Base-by-base conservation (phyloP, 2,113 vertebrate species). In the Ctenodactylus gundi region DNA sequence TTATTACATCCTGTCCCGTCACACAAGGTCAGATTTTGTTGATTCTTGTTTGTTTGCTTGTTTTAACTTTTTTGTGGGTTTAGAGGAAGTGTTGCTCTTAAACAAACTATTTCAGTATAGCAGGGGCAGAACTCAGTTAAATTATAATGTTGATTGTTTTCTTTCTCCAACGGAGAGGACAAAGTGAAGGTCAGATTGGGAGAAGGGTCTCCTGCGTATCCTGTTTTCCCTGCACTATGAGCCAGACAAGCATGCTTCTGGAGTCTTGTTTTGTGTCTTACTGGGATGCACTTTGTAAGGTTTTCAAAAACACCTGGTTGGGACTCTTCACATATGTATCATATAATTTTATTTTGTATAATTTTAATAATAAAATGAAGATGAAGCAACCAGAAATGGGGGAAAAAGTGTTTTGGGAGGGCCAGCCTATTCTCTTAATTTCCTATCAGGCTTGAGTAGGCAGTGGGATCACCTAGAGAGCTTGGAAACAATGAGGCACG, bases 281-380 rank as follows among this genome's bases (percentile, higher is more conserved):
- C 55, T 44, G 6, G 85, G 57, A 39, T 25, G 2, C 29, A 7
- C 23, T 88, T 67, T 21, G 31, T 5, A 10, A 87, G 64, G 44
- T 73, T 85, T 92, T 78, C 44, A 21, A 60, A 89, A 67, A 85
- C 11, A 70, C 70, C n/a, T 85, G 39, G 9, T 36, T 94, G 94
- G 18, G 15, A 21, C 46, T 84, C 51, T 68, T 94, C 76, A 70
- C 1, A 29, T 0, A 1, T 49, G 78, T 23, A 65, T 36, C 44
- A 1, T 83, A 70, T 75, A 44, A n/a, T n/a, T 80, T 76, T 72
- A 53, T 75, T 41, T 90, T 75, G 20, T 39, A 49, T 75, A 15
- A 10, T 75, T 87, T 67, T 76, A 58, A 34, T 80, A 65, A 70
- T 53, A 78, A 89, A 94, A 86, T 83, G n/a, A n/a, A n/a, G n/a